Evolutionary conservation across 2,113 vertebrate species (phyloP).

Genomic region (Prionailurus bengalensis): DNA sequence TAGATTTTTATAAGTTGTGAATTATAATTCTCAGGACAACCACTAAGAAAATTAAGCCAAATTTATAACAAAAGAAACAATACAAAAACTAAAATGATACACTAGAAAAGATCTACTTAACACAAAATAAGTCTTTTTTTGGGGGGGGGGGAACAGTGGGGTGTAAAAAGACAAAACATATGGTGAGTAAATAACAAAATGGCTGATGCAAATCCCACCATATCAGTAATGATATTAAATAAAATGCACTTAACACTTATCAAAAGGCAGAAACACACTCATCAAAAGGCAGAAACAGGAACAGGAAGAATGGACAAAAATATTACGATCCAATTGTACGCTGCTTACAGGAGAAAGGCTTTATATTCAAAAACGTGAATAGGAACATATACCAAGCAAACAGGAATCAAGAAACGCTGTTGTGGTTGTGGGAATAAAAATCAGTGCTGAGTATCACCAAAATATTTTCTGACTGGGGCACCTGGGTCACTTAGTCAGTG

Average conservation of each 20-base stretch:
- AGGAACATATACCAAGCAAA: background rate
- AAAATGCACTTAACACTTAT: background rate
- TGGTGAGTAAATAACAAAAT: background rate
- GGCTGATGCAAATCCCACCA: background rate
- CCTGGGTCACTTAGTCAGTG: background rate
- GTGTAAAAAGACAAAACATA: background rate
- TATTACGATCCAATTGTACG: background rate
- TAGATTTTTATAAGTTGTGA: background rate
- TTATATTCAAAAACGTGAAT: background rate
- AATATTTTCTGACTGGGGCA: background rate
- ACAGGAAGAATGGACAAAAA: background rate
- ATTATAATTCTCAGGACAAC: background rate
- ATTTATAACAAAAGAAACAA: background rate
- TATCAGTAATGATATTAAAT: background rate
- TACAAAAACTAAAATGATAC: background rate
- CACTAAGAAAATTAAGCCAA: background rate
- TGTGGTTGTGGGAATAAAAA: background rate
- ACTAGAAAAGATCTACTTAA: background rate
- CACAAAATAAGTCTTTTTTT: background rate
- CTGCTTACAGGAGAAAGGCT: background rate
- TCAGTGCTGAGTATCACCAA: background rate
- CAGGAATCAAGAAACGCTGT: background rate
- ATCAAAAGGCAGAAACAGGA: background rate
- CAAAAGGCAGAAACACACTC: background rate
- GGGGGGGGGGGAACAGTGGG: background rate